Conservation (phyloP, 2,113 vertebrate genomes). For the Cyphomyrus discorhynchus region DNA sequence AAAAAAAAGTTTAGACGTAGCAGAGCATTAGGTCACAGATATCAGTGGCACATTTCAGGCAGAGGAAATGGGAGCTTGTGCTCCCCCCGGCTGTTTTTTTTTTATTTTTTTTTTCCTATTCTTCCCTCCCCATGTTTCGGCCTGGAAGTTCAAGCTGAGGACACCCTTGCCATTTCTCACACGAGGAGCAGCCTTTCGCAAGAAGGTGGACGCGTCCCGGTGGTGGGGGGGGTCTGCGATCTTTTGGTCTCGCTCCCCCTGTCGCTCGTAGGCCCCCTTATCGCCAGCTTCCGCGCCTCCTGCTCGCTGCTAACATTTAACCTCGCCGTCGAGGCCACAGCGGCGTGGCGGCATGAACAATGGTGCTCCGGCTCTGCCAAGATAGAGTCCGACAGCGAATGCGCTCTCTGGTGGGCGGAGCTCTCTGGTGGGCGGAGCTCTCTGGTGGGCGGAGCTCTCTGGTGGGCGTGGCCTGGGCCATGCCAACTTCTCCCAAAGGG, state of each 20-base stretch:
- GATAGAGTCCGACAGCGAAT: background rate
- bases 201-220: background rate
- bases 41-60: background rate
- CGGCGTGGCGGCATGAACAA: background rate
- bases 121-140: background rate
- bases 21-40: background rate
- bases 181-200: background rate
- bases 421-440: background rate
- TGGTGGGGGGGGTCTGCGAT: background rate
- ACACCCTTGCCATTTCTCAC: background rate
- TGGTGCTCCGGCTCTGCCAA: background rate
- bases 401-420: background rate
- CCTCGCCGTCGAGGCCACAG: background rate
- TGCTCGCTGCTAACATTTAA: background rate
- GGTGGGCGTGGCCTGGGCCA: background rate
- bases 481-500: background rate
- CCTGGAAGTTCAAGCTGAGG: conserved; percentile 14
- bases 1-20: background rate
- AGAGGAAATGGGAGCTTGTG: background rate
- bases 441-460: background rate
- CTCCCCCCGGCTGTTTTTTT: background rate
- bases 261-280: conserved; percentile 15
- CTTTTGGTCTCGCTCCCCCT: conserved; percentile 13
- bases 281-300: conserved; percentile 15
- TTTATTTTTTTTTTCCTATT: background rate